Percentiles rank a stretch among this genome's conserved stretches.
Conservation (phyloP, 2,113 vertebrate species). For the Ptilonorhynchus violaceus region DNA sequence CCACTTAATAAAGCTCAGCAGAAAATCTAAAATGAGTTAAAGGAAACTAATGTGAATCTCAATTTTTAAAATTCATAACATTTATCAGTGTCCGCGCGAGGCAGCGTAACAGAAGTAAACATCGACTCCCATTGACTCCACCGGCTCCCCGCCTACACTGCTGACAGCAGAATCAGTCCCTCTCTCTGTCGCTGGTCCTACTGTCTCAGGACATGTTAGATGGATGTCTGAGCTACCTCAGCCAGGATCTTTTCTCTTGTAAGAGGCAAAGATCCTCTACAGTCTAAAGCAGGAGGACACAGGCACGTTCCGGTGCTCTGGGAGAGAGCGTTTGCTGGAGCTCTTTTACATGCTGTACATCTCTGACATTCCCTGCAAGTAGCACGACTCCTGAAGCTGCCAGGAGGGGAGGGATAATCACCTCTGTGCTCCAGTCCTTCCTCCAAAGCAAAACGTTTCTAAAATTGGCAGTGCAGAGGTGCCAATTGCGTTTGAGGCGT, state of each 20-base stretch:
- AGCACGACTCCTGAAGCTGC: background rate
- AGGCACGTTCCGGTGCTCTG: background rate
- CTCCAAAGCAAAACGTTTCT: constrained; percentile 40
- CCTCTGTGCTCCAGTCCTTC: constrained; percentile 16
- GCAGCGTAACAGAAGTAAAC: constrained; percentile 11
- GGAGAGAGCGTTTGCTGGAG: background rate
- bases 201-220: background rate
- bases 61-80: constrained; percentile 59
- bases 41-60: constrained; percentile 51
- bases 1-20: constrained; percentile 57
- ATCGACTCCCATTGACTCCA: background rate
- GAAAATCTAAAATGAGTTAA: constrained; percentile 52
- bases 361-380: constrained; percentile 14
- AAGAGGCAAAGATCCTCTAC: constrained; percentile 1
- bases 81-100: background rate
- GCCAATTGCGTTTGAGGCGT: background rate
- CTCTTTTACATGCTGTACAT: constrained; percentile 12
- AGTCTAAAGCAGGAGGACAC: background rate
- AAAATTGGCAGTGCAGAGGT: constrained; percentile 5
- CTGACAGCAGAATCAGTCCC: constrained; percentile 11
- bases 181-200: background rate
- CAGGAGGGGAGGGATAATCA: constrained; percentile 30
- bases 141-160: background rate
- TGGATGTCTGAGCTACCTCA: background rate
- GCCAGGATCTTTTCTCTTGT: constrained; percentile 3